These are phyloP conservation scores for Delphinus delphis DNA, from an alignment of 2,113 vertebrate genomes.

Conservation along the genomic window DNA sequence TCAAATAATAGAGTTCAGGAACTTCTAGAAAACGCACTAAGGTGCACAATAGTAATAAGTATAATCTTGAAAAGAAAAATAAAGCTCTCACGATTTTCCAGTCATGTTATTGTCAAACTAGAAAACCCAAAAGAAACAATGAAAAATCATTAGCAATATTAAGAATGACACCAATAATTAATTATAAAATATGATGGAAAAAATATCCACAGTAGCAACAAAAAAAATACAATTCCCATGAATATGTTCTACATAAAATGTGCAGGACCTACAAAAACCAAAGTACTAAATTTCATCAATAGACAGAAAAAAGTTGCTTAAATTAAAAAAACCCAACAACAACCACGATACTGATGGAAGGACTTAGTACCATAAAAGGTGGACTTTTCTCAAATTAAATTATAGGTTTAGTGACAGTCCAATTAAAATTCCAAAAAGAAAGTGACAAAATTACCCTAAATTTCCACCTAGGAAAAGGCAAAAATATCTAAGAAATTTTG, in stretches of 20 bases:
- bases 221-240: not conserved
- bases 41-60: not conserved
- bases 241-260: slow-evolving; percentile 38
- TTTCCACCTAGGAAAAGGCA: not conserved
- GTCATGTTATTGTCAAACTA: not conserved
- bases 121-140: slow-evolving; percentile 10
- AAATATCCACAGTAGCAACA: not conserved
- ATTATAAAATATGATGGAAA: slow-evolving; percentile 14
- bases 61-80: not conserved
- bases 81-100: not conserved
- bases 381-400: slow-evolving; percentile 44
- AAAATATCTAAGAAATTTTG: slow-evolving; percentile 20
- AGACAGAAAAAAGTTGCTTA: not conserved
- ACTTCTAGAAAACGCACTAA: not conserved
- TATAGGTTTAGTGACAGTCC: not conserved
- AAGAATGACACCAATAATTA: not conserved
- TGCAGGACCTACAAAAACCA: not conserved
- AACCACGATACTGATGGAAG: not conserved
- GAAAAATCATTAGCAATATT: not conserved
- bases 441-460: not conserved
- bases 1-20: not conserved
- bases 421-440: not conserved
- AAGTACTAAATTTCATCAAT: slow-evolving; percentile 24
- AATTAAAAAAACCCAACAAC: not conserved
- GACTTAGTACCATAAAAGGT: not conserved